Base-by-base conservation (phyloP, 2,888 invertebrate species). In the Lasioglossum figueresi region DNA sequence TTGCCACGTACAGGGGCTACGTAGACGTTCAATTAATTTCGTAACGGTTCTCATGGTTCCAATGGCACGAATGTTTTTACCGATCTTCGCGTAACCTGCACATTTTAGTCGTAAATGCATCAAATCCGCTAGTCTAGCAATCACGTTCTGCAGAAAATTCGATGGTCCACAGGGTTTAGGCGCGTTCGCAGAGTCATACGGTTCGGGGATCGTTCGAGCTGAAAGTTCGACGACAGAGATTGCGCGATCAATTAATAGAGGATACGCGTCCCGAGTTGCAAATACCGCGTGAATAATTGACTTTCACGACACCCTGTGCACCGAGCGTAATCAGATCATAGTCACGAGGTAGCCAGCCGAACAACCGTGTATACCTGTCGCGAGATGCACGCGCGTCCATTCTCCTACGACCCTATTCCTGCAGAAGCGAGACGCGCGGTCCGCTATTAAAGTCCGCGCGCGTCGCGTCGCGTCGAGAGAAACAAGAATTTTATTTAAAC, bases 361-460 rank as follows among this genome's bases (percentile, higher is more conserved):
- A 19, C 27, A 27, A 27, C 19, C 31, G 34, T 66, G 8, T 31
- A 66, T 66, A 66, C 66, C 66, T 66, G 66, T 66, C 66, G 66
- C 66, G 66, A 66, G 66, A 66, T 78, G 79, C 80, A n/a, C 79
- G 68, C 68, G 40, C 70, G 70, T 80, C 40, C 40, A 34, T 66
- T 66, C 66, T 31, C 66, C 66, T 31, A 19, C 66, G 66, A 66
- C 34, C 66, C 66, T 66, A 34, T 66, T 66, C 66, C 66, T 31
- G 16, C 31, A 8, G 16, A 63, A 8, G 34, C 48, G 31, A 27
- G 59, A 59, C n/a, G 27, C n/a, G 27, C 31, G 63, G 6, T 5
- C 31, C 63, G 63, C 63, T 63, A 16, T 63, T 63, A 63, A 63
- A 52, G 48, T 48, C 76, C 72, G 16, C 81, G 80, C 40, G 76